Base-by-base conservation (phyloP, 2,888 invertebrate species). In the Ecliptopera silaceata region DNA sequence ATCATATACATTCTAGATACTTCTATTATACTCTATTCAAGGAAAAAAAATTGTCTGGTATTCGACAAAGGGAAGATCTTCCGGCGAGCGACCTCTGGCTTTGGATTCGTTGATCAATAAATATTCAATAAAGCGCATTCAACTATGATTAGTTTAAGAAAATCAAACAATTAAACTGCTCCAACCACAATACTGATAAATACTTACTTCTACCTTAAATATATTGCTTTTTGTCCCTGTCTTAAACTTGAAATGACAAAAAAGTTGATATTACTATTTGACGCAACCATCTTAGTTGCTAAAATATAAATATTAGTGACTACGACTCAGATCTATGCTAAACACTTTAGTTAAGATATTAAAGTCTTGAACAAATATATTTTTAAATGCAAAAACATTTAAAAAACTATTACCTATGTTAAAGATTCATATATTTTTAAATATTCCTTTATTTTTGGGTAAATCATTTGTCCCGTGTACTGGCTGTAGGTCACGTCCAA, bases 381-480 rank as follows among this genome's bases (percentile, higher is more conserved):
- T 10, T 31, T 10, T 31, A 41, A 49, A 41, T 41, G 41, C 39
- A 29, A 17, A 38, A 41, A 49, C n/a, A 45, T 13, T 38, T 11
- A 29, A 13, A 22, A 12, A 5, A 5, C 10, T 8, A 11, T 5
- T 2, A n/a, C n/a, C 20, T 46, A 51, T 32, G 47, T 51, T 8
- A 17, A n/a, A 18, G 36, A n/a, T 26, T 46, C 32, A 32, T 61
- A 66, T 50, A 62, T 66, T 12, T 47, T 12, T 12, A 69, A 61
- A 57, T 66, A 69, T 38, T 95, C 92, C 62, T 93, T 93, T 92
- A 62, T 71, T 13, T 77, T 71, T 1, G 68, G 74, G 13, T 61
- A 61, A 26, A 70, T 61, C 64, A 74, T 36, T 69, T 78, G 48
- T 52, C 71, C 6, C 0, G 64, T 61, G 6, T 61, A 53, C 56